Evolutionary conservation across 2,797 vertebrate genomes (phyloP).

Genomic region (Podarcis lilfordi): DNA sequence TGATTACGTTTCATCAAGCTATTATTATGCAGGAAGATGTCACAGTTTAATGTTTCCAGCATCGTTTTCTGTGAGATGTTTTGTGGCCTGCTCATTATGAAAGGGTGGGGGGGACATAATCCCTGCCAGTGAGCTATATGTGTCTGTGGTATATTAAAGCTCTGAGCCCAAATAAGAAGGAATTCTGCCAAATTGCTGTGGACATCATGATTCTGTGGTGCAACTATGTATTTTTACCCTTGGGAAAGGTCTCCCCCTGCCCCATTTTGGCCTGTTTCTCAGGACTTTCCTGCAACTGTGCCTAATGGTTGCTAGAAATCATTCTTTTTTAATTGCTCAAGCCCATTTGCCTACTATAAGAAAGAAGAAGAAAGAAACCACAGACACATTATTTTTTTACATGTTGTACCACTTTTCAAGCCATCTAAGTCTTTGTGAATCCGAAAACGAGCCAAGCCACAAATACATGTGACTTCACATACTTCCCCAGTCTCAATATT

Average conservation of each 20-base stretch:
- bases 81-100: not conserved
- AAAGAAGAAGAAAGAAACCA: not conserved
- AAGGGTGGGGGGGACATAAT: not conserved
- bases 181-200: constrained; percentile 35
- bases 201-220: not conserved
- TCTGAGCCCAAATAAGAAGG: not conserved
- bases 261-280: not conserved
- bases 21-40: constrained; percentile 7
- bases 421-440: not conserved
- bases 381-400: not conserved
- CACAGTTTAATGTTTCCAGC: constrained; percentile 32
- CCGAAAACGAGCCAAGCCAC: not conserved
- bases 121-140: not conserved
- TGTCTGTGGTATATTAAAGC: constrained; percentile 1
- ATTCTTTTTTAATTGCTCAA: not conserved
- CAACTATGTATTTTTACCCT: not conserved
- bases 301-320: not conserved
- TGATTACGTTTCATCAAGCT: constrained; percentile 23
- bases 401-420: not conserved
- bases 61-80: constrained; percentile 8
- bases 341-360: not conserved
- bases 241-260: not conserved
- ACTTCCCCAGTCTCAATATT: not conserved
- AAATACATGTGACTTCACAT: not conserved
- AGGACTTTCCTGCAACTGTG: not conserved